Evolutionary conservation across 2,113 vertebrate species (phyloP).

Genomic region (Danio rerio): GRCz12tu NC_133184.1:44670501-44671000

Average conservation of each 20-base stretch:
- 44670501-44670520: conserved; percentile 94
- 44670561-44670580: conserved; percentile 92
- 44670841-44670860: conserved; percentile 90
- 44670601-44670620: conserved; percentile 93
- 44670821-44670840: conserved; percentile 89
- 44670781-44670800: conserved; percentile 91
- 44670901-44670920: conserved; percentile 91
- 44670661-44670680: conserved; percentile 92
- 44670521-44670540: conserved; percentile 95
- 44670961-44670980: conserved; percentile 95
- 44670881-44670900: conserved; percentile 91
- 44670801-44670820: conserved; percentile 87
- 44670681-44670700: conserved; percentile 92
- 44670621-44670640: conserved; percentile 96
- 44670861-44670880: conserved; percentile 93
- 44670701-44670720: conserved; percentile 94
- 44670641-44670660: conserved; percentile 89
- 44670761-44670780: conserved; percentile 95
- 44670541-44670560: conserved; percentile 98
- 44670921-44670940: conserved; percentile 83
- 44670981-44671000: conserved; percentile 91
- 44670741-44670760: conserved; percentile 94
- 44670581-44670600: conserved; percentile 93
- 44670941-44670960: conserved; percentile 93
- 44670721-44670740: conserved; percentile 91